Percentiles rank a stretch among this genome's conserved stretches.
Conservation (phyloP, 2,113 vertebrate species). For the Calonectris borealis region DNA sequence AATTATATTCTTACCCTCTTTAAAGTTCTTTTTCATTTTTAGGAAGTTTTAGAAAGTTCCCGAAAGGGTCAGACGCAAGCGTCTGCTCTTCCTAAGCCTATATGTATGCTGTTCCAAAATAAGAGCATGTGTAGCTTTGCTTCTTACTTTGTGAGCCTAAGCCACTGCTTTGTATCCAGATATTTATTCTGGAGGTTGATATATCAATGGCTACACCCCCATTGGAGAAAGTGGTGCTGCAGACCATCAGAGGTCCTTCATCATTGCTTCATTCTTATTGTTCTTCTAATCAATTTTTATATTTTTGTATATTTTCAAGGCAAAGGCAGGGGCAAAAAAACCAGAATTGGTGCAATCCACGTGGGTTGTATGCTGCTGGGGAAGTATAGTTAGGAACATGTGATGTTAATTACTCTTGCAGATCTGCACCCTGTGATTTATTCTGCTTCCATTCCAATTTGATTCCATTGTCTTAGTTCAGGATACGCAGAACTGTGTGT, state of each 20-base stretch:
- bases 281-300: background rate
- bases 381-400: background rate
- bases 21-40: background rate
- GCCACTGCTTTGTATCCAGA: background rate
- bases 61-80: background rate
- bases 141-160: background rate
- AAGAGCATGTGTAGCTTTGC: background rate
- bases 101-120: background rate
- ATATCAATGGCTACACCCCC: background rate
- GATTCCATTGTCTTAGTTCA: background rate
- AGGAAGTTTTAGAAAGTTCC: background rate
- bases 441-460: conserved; percentile 5
- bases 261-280: background rate
- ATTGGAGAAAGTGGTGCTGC: background rate
- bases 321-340: background rate
- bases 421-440: background rate
- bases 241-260: background rate
- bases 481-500: background rate
- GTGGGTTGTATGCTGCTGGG: background rate
- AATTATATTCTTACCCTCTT: background rate
- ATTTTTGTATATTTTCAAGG: background rate
- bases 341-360: background rate
- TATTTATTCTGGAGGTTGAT: background rate
- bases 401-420: background rate
- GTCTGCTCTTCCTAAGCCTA: background rate